Evolutionary conservation across 2,113 vertebrate genomes (phyloP), one percentile per base, ranked within the genome.

Genomic region (Amia ocellicauda): DNA sequence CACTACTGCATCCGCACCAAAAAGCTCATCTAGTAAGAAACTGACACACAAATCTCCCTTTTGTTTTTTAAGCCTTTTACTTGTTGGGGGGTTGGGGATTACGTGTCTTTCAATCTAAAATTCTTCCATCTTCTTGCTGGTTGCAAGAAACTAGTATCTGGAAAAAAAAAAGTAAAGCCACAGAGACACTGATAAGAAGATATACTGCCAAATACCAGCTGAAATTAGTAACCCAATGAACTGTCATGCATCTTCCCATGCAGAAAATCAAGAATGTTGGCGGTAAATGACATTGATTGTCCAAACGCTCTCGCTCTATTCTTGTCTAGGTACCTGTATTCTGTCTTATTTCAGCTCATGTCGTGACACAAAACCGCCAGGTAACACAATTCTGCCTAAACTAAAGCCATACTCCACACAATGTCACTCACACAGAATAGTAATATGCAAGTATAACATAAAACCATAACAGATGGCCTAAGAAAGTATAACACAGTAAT

Each of bases 381-480:
- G 27, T 17, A 24, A 14, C 45, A 63, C 76, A 50, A 68, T 82
- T 80, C 82, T 79, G 64, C 69, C 78, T 67, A 63, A 60, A 53
- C 63, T 60, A 63, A 73, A 78, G 70, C 66, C 68, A n/a, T 19
- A 51, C 72, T 71, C 75, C 72, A 76, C 74, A 76, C 69, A 80
- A 58, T n/a, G 50, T n/a, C 55, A 56, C 61, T 51, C 66, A 70
- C 74, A 70, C 58, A 74, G 74, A 75, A 81, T 66, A 72, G 76
- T 73, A 74, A 58, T 75, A 81, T 80, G 78, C 76, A 86, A 82
- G 76, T 81, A 84, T 80, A 78, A 83, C 75, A 82, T 82, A 84
- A 85, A 85, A n/a, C 72, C 73, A 81, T 77, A 88, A 83, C 83
- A 87, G 88, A 88, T 85, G 85, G 83, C 74, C 80, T 74, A 71